Evolutionary conservation across 2,888 invertebrate species (phyloP).

Genomic region (Drosophila kanekoi): DNA sequence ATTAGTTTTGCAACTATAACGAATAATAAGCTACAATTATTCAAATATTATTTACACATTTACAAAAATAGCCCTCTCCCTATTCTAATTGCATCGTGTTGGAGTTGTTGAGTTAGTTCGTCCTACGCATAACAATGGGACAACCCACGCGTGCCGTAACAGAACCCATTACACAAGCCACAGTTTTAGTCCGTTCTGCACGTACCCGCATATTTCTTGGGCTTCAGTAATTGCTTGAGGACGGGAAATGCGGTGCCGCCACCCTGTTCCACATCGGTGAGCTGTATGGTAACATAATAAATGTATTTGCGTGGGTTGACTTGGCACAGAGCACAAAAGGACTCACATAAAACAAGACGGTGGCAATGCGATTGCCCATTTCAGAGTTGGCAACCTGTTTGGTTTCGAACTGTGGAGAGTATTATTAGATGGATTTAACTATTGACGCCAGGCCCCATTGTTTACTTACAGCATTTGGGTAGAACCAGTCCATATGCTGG

Average conservation of each 20-base stretch:
- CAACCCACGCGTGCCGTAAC: background rate
- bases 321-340: background rate
- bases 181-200: background rate
- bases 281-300: conserved; percentile 86
- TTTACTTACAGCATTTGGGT: conserved; percentile 40
- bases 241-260: conserved; percentile 99
- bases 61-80: too few relatives aligned
- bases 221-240: conserved; percentile 90
- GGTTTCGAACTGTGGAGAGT: conserved; percentile 27
- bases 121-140: too few relatives aligned
- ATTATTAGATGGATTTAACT: background rate
- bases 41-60: too few relatives aligned
- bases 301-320: conserved; percentile 2
- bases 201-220: conserved; percentile 72
- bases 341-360: conserved; percentile 84
- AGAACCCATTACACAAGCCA: background rate
- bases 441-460: rapidly evolving
- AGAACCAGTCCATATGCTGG: conserved; percentile 83
- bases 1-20: too few relatives aligned
- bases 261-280: conserved; percentile 97
- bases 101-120: too few relatives aligned
- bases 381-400: background rate
- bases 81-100: too few relatives aligned
- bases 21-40: too few relatives aligned
- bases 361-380: conserved; percentile 83